Base-by-base conservation (phyloP, 2,888 invertebrate genomes). In the Neoitamus cyanurus region DNA sequence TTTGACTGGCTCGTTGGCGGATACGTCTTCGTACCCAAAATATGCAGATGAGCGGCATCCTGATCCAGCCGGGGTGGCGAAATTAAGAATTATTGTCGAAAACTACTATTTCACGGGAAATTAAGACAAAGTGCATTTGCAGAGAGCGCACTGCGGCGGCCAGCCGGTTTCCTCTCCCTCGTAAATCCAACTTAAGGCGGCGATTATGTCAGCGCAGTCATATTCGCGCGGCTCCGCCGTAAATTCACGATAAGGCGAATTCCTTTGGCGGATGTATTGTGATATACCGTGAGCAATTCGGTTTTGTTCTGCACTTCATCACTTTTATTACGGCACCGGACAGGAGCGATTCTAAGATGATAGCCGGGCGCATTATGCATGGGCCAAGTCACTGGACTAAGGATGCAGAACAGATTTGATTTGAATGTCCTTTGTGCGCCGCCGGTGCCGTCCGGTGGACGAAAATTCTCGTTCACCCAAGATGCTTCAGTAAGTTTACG, bases 81-180 rank as follows among this genome's bases (percentile, higher is more conserved):
- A 69, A 82, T 82, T 69, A 82, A 82, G 82, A 82, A 82, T 82
- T 82, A 82, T 82, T 82, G 82, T 42, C 69, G 82, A 31, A 69
- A 36, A 37, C 82, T 82, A 68, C 82, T 82, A 69, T 69, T 82
- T 82, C 82, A 69, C 31, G 37, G 68, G 69, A 82, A 69, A 82
- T 82, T 82, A 48, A 82, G 82, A 82, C 82, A 69, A 82, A 82
- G 82, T 69, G 69, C 82, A 82, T 82, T 69, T 82, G 28, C 37
- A 69, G 68, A 82, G 37, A 69, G 68, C 37, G 68, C 69, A 69
- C 82, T 82, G 82, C 82, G 36, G 82, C 36, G 58, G 36, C 36
- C 36, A 36, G 68, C 68, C 82, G 69, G 69, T 36, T 82, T 69
- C 25, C 36, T 68, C 15, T 69, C 25, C 15, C 69, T 82, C 69